These are phyloP conservation scores for Fratercula arctica DNA, from an alignment of 2,797 vertebrate species.

Conservation along the genomic window DNA sequence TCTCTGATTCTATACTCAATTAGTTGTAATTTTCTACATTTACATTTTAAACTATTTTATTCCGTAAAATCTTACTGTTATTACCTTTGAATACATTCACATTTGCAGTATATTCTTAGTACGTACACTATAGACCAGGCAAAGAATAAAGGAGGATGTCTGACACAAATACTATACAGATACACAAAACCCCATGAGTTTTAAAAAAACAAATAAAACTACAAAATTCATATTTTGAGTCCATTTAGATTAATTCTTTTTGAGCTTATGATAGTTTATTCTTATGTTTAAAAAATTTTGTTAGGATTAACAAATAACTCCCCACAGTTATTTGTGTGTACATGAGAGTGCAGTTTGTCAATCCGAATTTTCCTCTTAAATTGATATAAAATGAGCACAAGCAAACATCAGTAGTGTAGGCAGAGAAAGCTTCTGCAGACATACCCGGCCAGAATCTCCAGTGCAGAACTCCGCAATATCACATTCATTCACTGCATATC, in stretches of 20 bases:
- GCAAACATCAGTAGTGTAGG: neutral
- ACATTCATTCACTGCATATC: conserved; percentile 94
- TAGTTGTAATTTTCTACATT: neutral
- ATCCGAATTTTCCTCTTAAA: neutral
- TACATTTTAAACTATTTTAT: neutral
- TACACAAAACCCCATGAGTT: neutral
- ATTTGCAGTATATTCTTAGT: neutral
- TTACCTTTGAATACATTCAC: neutral
- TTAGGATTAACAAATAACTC: neutral
- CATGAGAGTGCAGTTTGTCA: neutral
- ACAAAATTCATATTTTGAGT: neutral
- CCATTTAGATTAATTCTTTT: neutral
- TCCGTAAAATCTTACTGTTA: neutral
- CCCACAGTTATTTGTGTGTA: neutral
- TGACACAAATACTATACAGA: neutral
- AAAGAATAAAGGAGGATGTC: neutral
- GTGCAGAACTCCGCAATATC: conserved; percentile 96
- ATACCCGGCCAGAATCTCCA: conserved; percentile 96
- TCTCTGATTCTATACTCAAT: neutral
- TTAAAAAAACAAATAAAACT: neutral
- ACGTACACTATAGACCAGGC: neutral
- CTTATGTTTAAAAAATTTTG: neutral
- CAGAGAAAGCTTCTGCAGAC: neutral
- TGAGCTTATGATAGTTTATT: neutral
- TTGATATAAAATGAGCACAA: neutral